phyloP scores from a whole-genome alignment of 2,797 vertebrate genomes.

The Margarornis squamiger region DNA sequence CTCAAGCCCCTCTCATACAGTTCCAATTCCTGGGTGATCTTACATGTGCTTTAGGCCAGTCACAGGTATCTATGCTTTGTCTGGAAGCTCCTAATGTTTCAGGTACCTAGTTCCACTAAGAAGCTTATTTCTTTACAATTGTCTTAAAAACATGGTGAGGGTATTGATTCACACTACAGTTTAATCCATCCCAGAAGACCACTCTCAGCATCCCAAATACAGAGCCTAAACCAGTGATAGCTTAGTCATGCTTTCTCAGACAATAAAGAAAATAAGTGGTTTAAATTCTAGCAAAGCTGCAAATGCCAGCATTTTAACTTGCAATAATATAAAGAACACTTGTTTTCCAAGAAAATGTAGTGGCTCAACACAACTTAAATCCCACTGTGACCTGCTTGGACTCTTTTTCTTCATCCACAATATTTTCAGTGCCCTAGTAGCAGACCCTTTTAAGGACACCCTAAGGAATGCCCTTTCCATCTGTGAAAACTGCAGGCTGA shows the following conservation, averaged over 20 bases:
- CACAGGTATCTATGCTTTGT: background rate
- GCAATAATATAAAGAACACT: background rate
- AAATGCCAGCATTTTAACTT: background rate
- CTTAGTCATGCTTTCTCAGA: background rate
- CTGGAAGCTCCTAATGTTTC: background rate
- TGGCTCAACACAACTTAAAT: background rate
- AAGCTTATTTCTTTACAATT: background rate
- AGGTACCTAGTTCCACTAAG: background rate
- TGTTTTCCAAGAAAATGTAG: background rate
- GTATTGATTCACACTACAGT: background rate
- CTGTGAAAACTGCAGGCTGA: background rate
- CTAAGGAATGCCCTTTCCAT: background rate
- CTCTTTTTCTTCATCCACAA: background rate
- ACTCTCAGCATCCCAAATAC: background rate
- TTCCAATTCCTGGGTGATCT: background rate
- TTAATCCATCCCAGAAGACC: background rate
- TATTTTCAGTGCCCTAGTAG: background rate
- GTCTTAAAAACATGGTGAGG: background rate
- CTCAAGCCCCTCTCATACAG: background rate
- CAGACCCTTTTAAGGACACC: background rate
- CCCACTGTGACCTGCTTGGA: background rate
- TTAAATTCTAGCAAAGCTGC: background rate
- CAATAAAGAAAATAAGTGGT: background rate
- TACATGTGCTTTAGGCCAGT: background rate
- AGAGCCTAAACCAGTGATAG: background rate